phyloP scores from a whole-genome alignment of 2,888 invertebrate species.

The Seira ritae region DNA sequence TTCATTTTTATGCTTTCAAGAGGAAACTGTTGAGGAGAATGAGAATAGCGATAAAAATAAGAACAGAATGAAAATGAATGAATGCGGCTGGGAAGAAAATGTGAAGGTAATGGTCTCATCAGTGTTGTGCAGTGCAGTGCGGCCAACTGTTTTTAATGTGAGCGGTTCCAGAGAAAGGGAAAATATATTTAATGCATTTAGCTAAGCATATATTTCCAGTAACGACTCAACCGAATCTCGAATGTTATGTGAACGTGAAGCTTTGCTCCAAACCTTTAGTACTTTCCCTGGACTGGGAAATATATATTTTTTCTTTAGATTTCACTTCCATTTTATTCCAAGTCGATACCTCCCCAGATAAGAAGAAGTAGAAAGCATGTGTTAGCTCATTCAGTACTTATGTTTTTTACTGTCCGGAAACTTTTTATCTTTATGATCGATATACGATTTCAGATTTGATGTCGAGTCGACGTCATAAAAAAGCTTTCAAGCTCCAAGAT shows the following conservation, averaged over 20 bases:
- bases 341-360: constrained; percentile 32
- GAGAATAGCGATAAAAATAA: constrained; percentile 8
- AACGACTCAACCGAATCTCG: constrained; percentile 10
- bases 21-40: constrained; percentile 31
- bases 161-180: constrained; percentile 54
- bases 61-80: constrained; percentile 54
- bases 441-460: too few relatives aligned
- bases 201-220: too few relatives aligned
- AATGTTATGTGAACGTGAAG: background rate
- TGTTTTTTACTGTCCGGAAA: constrained; percentile 41
- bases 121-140: too few relatives aligned
- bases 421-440: constrained; percentile 25
- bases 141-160: constrained; percentile 67
- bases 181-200: too few relatives aligned
- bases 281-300: too few relatives aligned
- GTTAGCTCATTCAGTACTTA: background rate
- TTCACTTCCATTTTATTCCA: constrained; percentile 48
- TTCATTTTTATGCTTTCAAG: constrained; percentile 14
- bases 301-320: constrained; percentile 30
- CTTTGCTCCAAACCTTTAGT: too few relatives aligned
- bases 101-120: constrained; percentile 67
- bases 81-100: constrained; percentile 61
- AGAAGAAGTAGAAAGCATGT: constrained; percentile 25
- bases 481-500: too few relatives aligned
- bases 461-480: too few relatives aligned